Percentiles rank a stretch among this genome's conserved stretches.
Conservation (phyloP, 2,113 vertebrate genomes). For the Sarotherodon lohbergeri region DNA sequence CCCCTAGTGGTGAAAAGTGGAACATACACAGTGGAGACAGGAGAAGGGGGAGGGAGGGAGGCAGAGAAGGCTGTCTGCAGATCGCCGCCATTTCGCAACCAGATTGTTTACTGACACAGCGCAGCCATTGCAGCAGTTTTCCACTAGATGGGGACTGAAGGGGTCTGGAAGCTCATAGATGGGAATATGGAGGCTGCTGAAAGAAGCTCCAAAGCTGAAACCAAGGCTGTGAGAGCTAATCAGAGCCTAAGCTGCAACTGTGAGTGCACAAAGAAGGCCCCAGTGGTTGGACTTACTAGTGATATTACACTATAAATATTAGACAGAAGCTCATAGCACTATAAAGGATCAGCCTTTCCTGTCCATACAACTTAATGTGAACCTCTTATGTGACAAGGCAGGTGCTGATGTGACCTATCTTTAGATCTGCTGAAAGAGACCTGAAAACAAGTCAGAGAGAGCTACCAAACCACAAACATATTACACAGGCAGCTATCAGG, state of each 20-base stretch:
- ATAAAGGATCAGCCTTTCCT: neutral
- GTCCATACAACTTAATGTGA: neutral
- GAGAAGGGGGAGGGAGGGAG: constrained; percentile 57
- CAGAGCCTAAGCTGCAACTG: neutral
- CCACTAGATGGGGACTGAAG: constrained; percentile 49
- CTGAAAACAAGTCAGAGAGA: neutral
- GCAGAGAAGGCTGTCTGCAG: constrained; percentile 67
- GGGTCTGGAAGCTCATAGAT: constrained; percentile 22
- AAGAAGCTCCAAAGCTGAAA: constrained; percentile 2
- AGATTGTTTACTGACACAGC: constrained; percentile 81
- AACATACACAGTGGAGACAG: constrained; percentile 65
- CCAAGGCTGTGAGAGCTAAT: neutral
- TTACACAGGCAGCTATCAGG: neutral
- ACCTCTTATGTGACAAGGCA: neutral
- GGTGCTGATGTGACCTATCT: neutral
- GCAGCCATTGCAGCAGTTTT: constrained; percentile 51
- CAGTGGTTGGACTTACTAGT: neutral
- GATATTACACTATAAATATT: neutral
- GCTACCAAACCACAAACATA: neutral
- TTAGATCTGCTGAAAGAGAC: constrained; percentile 2
- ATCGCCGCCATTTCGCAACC: constrained; percentile 83
- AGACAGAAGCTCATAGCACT: neutral
- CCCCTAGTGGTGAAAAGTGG: constrained; percentile 78
- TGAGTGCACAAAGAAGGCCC: neutral
- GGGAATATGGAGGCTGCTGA: neutral